phyloP scores from a whole-genome alignment of 2,113 vertebrate genomes.

The Melospiza melodia region DNA sequence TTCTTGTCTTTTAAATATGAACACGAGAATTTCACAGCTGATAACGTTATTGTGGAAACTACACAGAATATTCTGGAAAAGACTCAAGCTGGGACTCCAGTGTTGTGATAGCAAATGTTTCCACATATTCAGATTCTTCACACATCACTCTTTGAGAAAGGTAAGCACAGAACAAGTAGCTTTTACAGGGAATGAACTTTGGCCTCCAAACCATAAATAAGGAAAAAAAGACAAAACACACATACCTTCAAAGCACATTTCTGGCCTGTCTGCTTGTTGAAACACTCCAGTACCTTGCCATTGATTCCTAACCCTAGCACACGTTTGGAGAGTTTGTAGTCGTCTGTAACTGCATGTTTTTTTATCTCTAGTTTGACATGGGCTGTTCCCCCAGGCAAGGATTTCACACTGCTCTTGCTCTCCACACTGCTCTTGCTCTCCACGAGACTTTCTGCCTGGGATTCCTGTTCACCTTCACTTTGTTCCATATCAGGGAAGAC shows the following conservation, averaged over 20 bases:
- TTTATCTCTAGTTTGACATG: constrained; percentile 86
- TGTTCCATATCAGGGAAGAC: constrained; percentile 59
- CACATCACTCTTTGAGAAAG: background rate
- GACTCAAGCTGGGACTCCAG: background rate
- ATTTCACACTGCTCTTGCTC: constrained; percentile 52
- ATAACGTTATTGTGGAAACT: background rate
- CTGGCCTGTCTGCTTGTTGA: constrained; percentile 86
- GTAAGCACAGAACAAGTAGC: background rate
- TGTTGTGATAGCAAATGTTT: background rate
- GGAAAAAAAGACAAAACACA: background rate
- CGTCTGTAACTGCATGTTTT: constrained; percentile 93
- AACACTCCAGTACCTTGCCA: constrained; percentile 94
- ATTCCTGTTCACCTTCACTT: constrained; percentile 37
- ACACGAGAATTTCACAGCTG: background rate
- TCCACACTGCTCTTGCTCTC: constrained; percentile 57
- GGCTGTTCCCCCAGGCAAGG: constrained; percentile 38
- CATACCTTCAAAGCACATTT: constrained; percentile 97
- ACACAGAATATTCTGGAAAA: constrained; percentile 6
- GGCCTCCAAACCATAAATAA: background rate
- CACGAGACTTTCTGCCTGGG: constrained; percentile 52
- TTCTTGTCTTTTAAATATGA: background rate
- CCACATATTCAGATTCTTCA: background rate
- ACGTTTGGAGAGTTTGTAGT: constrained; percentile 92
- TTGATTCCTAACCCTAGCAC: constrained; percentile 97
- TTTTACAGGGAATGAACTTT: background rate